Percentiles rank a stretch among this genome's conserved stretches.
These are phyloP conservation scores for Tokudaia muenninki DNA, from an alignment of 2,797 vertebrate species.

Conservation along the genomic window DNA sequence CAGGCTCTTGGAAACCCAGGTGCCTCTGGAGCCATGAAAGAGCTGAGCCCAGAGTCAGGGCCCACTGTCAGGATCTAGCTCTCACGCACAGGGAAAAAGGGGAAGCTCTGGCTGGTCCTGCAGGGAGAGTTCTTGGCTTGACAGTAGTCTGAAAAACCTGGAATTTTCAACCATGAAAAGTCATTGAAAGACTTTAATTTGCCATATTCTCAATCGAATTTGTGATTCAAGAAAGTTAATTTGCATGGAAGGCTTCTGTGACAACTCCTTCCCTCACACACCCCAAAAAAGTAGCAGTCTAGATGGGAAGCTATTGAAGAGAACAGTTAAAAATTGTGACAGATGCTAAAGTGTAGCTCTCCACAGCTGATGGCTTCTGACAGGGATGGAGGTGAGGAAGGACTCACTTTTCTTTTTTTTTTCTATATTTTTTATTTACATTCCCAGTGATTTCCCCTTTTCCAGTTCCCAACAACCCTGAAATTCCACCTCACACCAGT, in stretches of 20 bases:
- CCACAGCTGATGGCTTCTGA: background rate
- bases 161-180: background rate
- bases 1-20: no score
- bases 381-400: background rate
- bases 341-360: background rate
- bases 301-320: background rate
- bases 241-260: background rate
- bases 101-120: no score
- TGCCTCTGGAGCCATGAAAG: no score
- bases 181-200: conserved; percentile 24
- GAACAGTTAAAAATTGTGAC: background rate
- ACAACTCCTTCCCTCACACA: background rate
- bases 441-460: no score
- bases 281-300: background rate
- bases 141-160: background rate
- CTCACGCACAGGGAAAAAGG: no score
- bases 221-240: background rate
- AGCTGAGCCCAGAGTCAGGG: no score
- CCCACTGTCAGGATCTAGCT: no score
- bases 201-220: background rate
- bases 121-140: no score
- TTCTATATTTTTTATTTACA: no score
- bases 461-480: no score
- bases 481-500: no score
- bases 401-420: background rate